These are phyloP conservation scores for Peromyscus nudipes DNA, from an alignment of 2,797 vertebrate species.

Conservation along the genomic window DNA sequence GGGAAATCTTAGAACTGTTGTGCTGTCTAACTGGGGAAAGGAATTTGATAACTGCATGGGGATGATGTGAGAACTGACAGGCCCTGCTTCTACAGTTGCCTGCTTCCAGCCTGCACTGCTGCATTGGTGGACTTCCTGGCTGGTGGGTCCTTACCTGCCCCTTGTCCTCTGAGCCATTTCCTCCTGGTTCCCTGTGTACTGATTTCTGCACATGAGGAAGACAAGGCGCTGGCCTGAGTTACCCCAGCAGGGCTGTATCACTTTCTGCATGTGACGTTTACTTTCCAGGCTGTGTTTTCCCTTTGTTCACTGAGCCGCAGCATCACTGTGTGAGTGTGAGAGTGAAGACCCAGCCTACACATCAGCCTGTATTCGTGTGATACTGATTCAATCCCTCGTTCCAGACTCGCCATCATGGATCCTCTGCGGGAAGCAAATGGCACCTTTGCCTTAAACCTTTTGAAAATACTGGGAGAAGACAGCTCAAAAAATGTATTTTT, in stretches of 20 bases:
- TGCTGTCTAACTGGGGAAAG: not conserved
- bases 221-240: not conserved
- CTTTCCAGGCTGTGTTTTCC: not conserved
- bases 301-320: not conserved
- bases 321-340: fast-evolving
- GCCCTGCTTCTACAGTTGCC: not conserved
- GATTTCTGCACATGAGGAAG: not conserved
- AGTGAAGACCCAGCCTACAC: fast-evolving
- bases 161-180: not conserved
- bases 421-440: slow-evolving; percentile 77
- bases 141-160: not conserved
- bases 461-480: slow-evolving; percentile 70
- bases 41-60: not conserved
- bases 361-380: not conserved
- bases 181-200: not conserved
- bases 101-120: not conserved
- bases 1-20: not conserved
- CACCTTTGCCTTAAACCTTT: slow-evolving; percentile 81
- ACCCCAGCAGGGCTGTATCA: not conserved
- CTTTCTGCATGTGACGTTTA: not conserved
- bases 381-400: not conserved
- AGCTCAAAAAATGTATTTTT: slow-evolving; percentile 67
- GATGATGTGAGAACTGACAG: not conserved
- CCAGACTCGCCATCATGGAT: slow-evolving; percentile 80
- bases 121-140: not conserved